Evolutionary conservation across 2,113 vertebrate species (phyloP), one percentile per base, ranked within the genome.

Genomic region (Apeltes quadracus): DNA sequence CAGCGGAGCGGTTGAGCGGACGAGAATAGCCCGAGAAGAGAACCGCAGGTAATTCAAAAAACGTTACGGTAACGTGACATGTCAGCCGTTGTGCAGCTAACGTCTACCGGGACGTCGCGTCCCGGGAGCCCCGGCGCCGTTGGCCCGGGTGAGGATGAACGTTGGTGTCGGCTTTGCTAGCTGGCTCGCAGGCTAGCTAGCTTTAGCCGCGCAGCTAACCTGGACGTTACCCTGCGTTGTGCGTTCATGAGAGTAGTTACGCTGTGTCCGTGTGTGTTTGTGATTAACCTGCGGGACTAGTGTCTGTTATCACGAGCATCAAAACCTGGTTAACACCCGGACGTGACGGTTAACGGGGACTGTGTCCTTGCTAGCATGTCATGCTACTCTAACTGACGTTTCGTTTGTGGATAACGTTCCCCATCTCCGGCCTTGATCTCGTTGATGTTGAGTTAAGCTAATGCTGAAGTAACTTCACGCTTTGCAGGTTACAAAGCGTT

Each of bases 1-100:
- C 91, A 89, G 89, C 78, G 85, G 61, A 89, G 84, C 88, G 76
- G 83, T 89, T 79, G 89, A 89, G 82, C 77, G 81, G 73, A 85
- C 82, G 73, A 83, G 82, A 87, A 85, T 78, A 89, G 74, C 84
- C 51, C 58, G 85, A 90, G 85, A 77, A 79, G 73, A 79, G 1
- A 5, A 39, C 61, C 68, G 68, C 84, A 91, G 91, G 93, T 94
- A 91, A 34, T 7, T 34, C 1, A 34, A 34, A 34, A 5, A 29
- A 34, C 6, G 83, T 72, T 25, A n/a, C n/a, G 27, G 3, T 38
- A 59, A 10, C 61, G 13, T 34, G 46, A 56, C 53, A 9, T 12
- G 38, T 53, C 59, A 5, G 6, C 11, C 3, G 13, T 1, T 43
- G 48, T 15, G 38, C 34, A 20, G 38, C 8, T 20, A 54, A 63